phyloP scores from a whole-genome alignment of 2,797 vertebrate species.

The Phrynocephalus forsythii region DNA sequence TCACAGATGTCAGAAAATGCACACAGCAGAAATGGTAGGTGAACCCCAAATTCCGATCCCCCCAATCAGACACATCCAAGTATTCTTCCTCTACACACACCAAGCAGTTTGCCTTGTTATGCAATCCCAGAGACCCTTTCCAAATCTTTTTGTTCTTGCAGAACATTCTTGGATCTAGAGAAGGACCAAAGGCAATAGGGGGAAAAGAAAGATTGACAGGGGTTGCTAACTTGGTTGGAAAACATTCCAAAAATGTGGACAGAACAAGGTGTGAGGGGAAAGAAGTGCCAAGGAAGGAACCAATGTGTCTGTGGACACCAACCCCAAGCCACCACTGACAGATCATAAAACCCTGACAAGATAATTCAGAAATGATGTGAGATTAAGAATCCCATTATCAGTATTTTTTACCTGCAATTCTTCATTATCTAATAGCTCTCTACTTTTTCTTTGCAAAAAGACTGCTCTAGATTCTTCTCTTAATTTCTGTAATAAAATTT shows the following conservation, averaged over 20 bases:
- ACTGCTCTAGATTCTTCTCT: constrained; percentile 97
- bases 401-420: constrained; percentile 89
- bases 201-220: background rate
- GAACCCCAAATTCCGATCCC: background rate
- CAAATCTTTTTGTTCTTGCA: background rate
- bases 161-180: background rate
- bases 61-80: background rate
- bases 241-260: no score
- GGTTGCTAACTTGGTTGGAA: background rate
- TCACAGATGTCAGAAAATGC: background rate
- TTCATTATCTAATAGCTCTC: constrained; percentile 96
- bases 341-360: background rate
- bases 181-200: background rate
- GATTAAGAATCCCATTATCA: background rate
- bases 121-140: background rate
- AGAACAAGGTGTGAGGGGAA: no score
- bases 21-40: background rate
- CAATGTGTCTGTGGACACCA: background rate
- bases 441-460: constrained; percentile 98
- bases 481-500: constrained; percentile 94
- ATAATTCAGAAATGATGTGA: background rate
- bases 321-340: background rate
- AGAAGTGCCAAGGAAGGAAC: no score
- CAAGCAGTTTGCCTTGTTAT: background rate
- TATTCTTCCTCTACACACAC: background rate